Percentiles rank a stretch among this genome's conserved stretches.
Conservation (phyloP, 1,140 invertebrate genomes). For the Musca domestica region DNA sequence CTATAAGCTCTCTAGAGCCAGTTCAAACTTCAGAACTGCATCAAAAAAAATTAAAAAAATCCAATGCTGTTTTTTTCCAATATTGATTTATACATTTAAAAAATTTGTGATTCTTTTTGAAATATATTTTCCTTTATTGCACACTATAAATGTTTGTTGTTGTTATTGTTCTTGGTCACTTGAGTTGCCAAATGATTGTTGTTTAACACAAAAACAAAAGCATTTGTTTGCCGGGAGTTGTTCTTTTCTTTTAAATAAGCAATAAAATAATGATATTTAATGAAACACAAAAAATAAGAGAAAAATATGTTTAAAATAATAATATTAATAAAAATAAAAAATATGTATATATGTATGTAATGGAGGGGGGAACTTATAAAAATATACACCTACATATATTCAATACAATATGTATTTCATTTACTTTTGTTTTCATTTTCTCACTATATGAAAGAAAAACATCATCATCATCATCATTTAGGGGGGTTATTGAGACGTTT, state of each 20-base stretch:
- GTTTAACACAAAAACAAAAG: too few relatives aligned
- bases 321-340: neutral
- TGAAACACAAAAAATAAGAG: neutral
- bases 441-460: too few relatives aligned
- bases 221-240: neutral
- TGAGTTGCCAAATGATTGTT: too few relatives aligned
- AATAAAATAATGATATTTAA: neutral
- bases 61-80: too few relatives aligned
- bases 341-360: too few relatives aligned
- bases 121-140: neutral
- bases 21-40: too few relatives aligned
- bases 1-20: too few relatives aligned
- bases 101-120: neutral
- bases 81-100: neutral
- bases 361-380: neutral
- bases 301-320: neutral
- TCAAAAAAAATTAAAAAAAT: too few relatives aligned
- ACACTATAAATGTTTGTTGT: too few relatives aligned
- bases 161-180: too few relatives aligned
- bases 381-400: neutral
- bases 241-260: neutral
- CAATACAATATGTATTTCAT: conserved; percentile 17
- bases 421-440: neutral
- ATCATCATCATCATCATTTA: too few relatives aligned
- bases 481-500: too few relatives aligned